phyloP scores from a whole-genome alignment of 2,888 invertebrate genomes.

The Scaptodrosophila latifasciaeformis region DNA sequence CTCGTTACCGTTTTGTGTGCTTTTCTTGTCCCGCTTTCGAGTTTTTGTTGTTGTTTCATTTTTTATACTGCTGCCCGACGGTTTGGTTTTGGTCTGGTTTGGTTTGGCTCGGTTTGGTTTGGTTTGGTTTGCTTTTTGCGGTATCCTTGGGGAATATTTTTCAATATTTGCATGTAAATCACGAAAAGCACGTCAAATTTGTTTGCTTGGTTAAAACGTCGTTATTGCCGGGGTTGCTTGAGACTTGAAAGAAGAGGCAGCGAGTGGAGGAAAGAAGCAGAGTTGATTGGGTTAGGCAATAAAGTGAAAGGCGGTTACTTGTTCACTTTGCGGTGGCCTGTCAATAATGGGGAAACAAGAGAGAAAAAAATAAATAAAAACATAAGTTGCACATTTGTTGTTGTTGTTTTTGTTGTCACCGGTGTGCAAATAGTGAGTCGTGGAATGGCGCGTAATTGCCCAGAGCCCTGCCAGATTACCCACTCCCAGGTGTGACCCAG shows the following conservation, averaged over 20 bases:
- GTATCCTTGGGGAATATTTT: slow-evolving; percentile 66
- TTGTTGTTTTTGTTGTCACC: slow-evolving; percentile 53
- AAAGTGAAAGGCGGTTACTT: slow-evolving; percentile 27
- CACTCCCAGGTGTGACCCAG: background rate
- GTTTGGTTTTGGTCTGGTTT: slow-evolving; percentile 14
- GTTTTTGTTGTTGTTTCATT: slow-evolving; percentile 13
- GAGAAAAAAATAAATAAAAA: too few relatives aligned
- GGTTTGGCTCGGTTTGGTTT: slow-evolving; percentile 36
- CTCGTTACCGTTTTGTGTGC: slow-evolving; percentile 7
- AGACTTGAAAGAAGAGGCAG: background rate
- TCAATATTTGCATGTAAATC: slow-evolving; percentile 73
- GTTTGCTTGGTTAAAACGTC: slow-evolving; percentile 67
- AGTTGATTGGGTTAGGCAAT: slow-evolving; percentile 64
- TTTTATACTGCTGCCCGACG: slow-evolving; percentile 15
- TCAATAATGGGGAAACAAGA: too few relatives aligned
- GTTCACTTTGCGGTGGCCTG: slow-evolving; percentile 34
- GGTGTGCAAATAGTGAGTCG: background rate
- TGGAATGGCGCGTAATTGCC: background rate
- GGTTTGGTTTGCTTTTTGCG: slow-evolving; percentile 62
- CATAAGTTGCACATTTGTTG: slow-evolving; percentile 52
- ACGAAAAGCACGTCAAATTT: slow-evolving; percentile 71
- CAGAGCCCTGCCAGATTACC: background rate
- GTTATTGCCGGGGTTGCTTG: slow-evolving; percentile 52
- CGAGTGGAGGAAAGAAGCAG: slow-evolving; percentile 33
- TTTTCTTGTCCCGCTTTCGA: slow-evolving; percentile 9